Percentiles rank a stretch among this genome's conserved stretches.
These are phyloP conservation scores for Anguilla obscura DNA, from an alignment of 2,797 vertebrate species.

Conservation along the genomic window DNA sequence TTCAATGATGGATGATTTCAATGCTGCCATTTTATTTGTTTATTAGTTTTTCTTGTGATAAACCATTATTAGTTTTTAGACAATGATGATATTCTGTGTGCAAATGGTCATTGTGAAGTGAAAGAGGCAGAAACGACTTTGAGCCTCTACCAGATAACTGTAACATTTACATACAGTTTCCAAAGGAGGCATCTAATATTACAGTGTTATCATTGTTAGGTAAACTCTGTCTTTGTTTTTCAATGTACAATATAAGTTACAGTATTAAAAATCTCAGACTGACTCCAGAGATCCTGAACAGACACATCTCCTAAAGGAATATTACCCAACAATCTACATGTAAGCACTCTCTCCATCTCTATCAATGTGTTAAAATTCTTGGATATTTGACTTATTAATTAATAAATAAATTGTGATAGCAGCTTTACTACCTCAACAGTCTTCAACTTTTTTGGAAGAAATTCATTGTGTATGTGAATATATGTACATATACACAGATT, in stretches of 20 bases:
- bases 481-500: background rate
- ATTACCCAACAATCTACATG: too few relatives aligned
- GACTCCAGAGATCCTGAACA: background rate
- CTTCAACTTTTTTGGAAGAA: background rate
- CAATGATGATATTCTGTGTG: background rate
- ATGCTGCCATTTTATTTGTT: background rate
- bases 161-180: background rate
- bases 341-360: background rate
- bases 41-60: background rate
- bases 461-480: background rate
- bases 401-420: background rate
- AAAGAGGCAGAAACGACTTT: background rate
- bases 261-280: background rate
- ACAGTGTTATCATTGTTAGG: background rate
- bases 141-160: too few relatives aligned
- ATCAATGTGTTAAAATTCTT: background rate
- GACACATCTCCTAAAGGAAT: background rate
- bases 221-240: background rate
- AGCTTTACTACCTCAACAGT: background rate
- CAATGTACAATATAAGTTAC: background rate
- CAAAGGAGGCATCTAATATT: background rate
- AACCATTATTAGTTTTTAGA: background rate
- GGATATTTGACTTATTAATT: background rate
- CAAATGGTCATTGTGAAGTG: background rate
- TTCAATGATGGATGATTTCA: conserved; percentile 29